Evolutionary conservation across 2,888 invertebrate genomes (phyloP).

Genomic region (Phortica okadai): DNA sequence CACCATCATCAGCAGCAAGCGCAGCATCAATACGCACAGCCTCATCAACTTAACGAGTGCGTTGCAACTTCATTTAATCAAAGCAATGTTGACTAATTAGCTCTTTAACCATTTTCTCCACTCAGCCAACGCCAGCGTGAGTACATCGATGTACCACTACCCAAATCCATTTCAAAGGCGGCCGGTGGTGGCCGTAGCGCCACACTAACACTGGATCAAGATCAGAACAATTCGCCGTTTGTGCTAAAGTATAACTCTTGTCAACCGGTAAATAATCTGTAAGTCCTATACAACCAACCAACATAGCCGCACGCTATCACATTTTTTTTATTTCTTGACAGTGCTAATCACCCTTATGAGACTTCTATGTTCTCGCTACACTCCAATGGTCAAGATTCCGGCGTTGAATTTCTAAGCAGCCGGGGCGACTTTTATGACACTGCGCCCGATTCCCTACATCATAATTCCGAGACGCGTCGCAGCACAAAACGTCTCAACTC

Average conservation of each 20-base stretch:
- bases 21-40: slow-evolving; percentile 55
- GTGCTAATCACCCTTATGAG: slow-evolving; percentile 78
- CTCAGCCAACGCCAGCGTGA: slow-evolving; percentile 73
- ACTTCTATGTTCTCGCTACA: slow-evolving; percentile 88
- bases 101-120: slow-evolving; percentile 30
- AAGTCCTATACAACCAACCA: slow-evolving; percentile 45
- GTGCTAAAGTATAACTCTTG: slow-evolving; percentile 73
- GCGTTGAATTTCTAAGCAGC: slow-evolving; percentile 79
- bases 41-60: slow-evolving; percentile 63
- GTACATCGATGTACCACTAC: slow-evolving; percentile 76
- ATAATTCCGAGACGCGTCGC: slow-evolving; percentile 36
- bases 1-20: slow-evolving; percentile 64
- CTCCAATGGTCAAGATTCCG: slow-evolving; percentile 90
- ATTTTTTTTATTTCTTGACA: slow-evolving; percentile 49
- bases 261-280: slow-evolving; percentile 73
- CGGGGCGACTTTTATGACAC: slow-evolving; percentile 72
- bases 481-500: slow-evolving; percentile 53
- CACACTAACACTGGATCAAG: slow-evolving; percentile 46
- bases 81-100: neutral
- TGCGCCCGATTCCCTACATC: slow-evolving; percentile 71
- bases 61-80: slow-evolving; percentile 33
- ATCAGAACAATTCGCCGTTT: slow-evolving; percentile 62
- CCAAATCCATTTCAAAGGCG: slow-evolving; percentile 74
- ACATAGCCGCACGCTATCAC: neutral
- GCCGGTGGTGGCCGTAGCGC: slow-evolving; percentile 47